Conservation (phyloP, 2,797 vertebrate genomes). For the Malacoraja senta region DNA sequence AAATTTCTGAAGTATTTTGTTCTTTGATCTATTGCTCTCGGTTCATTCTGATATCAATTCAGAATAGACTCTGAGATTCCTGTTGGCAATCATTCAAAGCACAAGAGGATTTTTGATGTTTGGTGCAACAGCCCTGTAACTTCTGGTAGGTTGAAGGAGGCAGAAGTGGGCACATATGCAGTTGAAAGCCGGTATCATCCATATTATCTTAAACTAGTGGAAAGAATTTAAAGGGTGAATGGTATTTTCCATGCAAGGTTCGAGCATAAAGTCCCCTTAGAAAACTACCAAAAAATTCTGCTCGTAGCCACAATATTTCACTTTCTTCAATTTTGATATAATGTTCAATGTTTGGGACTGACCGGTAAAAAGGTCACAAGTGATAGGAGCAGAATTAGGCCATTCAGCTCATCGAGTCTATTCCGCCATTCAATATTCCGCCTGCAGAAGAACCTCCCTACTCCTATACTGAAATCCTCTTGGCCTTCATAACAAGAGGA, state of each 20-base stretch:
- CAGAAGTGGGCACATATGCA: background rate
- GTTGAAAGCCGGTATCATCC: background rate
- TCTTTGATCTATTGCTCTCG: conserved; percentile 11
- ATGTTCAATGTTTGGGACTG: background rate
- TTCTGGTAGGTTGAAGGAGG: background rate
- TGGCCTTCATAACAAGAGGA: too few species aligned
- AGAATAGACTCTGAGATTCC: background rate
- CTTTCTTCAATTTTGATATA: background rate
- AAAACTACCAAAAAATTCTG: too few species aligned
- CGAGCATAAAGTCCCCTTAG: background rate
- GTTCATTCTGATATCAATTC: conserved; percentile 19
- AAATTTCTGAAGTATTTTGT: conserved; percentile 12
- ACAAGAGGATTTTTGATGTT: background rate
- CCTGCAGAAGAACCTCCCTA: too few species aligned
- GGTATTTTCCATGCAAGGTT: background rate
- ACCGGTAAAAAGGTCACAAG: too few species aligned
- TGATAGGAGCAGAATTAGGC: too few species aligned
- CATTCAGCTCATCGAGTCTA: too few species aligned
- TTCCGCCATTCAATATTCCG: too few species aligned
- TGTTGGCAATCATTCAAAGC: conserved; percentile 4
- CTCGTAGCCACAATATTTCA: too few species aligned
- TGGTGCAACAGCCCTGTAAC: background rate
- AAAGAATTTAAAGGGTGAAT: background rate
- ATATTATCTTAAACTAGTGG: background rate
- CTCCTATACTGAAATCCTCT: too few species aligned